Percentiles rank a stretch among this genome's conserved stretches.
These are phyloP conservation scores for Ostrea edulis DNA, from an alignment of 1,140 invertebrate genomes.

Conservation along the genomic window DNA sequence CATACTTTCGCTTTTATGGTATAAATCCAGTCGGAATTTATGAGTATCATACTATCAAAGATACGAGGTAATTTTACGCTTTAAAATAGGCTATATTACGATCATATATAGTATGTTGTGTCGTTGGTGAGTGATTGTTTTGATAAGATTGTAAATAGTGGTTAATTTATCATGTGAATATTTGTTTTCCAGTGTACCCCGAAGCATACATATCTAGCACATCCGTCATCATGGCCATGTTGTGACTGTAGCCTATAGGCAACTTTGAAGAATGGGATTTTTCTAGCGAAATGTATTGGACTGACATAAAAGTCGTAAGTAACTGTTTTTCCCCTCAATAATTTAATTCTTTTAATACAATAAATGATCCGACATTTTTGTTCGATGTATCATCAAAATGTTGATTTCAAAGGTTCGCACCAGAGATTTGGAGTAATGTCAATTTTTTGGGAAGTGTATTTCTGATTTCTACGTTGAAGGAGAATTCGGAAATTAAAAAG, in stretches of 20 bases:
- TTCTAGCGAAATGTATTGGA: not conserved
- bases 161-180: too few relatives aligned
- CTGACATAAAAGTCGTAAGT: not conserved
- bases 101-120: not conserved
- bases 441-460: too few relatives aligned
- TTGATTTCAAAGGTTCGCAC: too few relatives aligned
- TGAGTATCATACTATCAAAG: not conserved
- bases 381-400: not conserved
- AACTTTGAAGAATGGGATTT: not conserved
- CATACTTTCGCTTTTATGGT: slow-evolving; percentile 34
- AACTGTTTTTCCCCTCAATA: not conserved
- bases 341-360: not conserved
- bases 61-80: not conserved
- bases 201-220: not conserved
- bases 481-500: too few relatives aligned
- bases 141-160: too few relatives aligned
- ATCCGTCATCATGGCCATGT: not conserved
- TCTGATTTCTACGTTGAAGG: too few relatives aligned
- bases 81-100: not conserved
- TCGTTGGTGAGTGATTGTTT: too few relatives aligned
- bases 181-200: too few relatives aligned
- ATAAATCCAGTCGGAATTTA: not conserved
- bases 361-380: not conserved
- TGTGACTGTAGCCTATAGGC: not conserved
- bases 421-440: too few relatives aligned